Conservation (phyloP, 2,797 vertebrate genomes). For the Muraenolepis orangiensis region DNA sequence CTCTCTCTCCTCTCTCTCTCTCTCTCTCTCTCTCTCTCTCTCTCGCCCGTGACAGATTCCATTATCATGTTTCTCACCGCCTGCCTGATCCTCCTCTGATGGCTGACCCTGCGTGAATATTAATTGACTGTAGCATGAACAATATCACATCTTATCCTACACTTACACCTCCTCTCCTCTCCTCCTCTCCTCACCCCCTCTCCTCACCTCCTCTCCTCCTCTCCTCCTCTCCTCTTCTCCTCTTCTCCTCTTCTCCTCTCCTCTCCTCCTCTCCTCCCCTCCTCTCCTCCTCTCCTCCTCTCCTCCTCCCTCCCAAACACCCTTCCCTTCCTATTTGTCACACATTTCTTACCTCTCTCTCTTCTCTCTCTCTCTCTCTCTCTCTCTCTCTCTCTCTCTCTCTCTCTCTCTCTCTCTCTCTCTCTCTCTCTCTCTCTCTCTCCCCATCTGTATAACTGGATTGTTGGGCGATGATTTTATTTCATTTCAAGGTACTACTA, state of each 20-base stretch:
- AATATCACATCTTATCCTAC: constrained; percentile 69
- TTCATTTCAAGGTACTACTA: no score
- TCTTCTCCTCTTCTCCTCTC: constrained; percentile 58
- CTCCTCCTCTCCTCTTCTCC: constrained; percentile 64
- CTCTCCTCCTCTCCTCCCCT: not conserved
- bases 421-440: no score
- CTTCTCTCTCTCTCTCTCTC: no score
- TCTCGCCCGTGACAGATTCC: constrained; percentile 56
- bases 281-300: not conserved
- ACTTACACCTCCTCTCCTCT: constrained; percentile 25
- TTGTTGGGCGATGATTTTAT: no score
- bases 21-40: constrained; percentile 15
- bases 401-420: no score
- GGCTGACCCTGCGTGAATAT: constrained; percentile 77
- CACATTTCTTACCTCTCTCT: no score
- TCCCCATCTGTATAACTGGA: no score
- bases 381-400: no score
- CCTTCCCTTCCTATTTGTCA: no score
- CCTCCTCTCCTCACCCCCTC: not conserved
- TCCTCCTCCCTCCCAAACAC: not conserved
- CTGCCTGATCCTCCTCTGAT: constrained; percentile 59
- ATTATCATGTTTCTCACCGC: constrained; percentile 73
- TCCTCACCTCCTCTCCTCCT: constrained; percentile 8
- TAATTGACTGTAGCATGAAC: constrained; percentile 77
- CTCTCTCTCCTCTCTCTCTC: no score